Evolutionary conservation across 2,797 vertebrate species (phyloP).

Genomic region (Carcharodon carcharias): DNA sequence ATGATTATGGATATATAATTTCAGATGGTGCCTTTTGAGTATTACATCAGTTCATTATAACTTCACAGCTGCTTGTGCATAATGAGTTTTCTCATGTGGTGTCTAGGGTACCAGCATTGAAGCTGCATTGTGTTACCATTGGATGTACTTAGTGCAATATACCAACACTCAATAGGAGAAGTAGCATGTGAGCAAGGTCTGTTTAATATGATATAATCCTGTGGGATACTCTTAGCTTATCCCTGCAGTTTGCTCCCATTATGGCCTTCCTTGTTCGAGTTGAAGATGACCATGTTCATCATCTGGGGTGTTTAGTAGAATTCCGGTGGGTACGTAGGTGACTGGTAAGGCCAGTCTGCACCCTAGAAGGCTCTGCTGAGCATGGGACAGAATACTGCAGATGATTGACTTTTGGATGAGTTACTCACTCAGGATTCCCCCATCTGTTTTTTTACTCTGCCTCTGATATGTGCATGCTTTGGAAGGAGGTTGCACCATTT

Average conservation of each 20-base stretch:
- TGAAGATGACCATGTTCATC: background rate
- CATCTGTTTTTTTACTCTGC: background rate
- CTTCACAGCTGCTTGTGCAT: slow-evolving; percentile 25
- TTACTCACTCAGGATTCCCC: background rate
- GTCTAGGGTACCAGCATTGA: background rate
- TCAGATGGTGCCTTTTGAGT: background rate
- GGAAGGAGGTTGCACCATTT: background rate
- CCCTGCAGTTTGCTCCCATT: background rate
- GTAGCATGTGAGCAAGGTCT: background rate
- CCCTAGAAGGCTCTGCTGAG: background rate
- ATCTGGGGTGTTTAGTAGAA: background rate
- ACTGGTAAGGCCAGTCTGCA: background rate
- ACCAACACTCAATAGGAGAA: background rate
- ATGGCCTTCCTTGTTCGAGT: background rate
- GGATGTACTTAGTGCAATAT: background rate
- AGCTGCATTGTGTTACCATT: background rate
- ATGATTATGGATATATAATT: slow-evolving; percentile 4
- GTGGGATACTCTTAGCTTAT: background rate
- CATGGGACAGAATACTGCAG: background rate
- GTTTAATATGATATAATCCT: background rate
- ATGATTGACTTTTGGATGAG: background rate
- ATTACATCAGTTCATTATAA: background rate
- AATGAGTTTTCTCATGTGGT: background rate
- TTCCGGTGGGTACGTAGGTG: background rate
- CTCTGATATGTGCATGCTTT: background rate